phyloP scores from a whole-genome alignment of 64 coral and sea anemone species.

The Cladopsammia gracilis region DNA sequence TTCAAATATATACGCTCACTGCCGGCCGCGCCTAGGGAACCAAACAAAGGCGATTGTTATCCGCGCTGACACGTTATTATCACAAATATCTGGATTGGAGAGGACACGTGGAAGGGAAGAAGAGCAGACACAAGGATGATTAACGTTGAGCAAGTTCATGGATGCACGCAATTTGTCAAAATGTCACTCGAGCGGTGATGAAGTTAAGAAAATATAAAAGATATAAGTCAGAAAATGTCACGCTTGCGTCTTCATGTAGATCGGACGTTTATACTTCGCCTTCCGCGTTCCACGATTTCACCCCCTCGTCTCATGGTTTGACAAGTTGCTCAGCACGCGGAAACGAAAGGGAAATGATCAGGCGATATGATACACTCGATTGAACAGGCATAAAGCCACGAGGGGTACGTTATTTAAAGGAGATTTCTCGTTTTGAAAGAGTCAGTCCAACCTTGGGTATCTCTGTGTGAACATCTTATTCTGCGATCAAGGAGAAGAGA shows the following conservation, averaged over 20 bases:
- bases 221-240: neutral
- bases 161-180: no score
- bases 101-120: neutral
- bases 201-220: neutral
- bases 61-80: neutral
- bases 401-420: neutral
- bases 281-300: slow-evolving; percentile 5
- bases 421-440: neutral
- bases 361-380: no score
- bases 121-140: neutral
- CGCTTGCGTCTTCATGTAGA: neutral
- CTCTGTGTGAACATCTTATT: neutral
- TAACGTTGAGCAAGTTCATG: no score
- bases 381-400: neutral
- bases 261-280: neutral
- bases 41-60: neutral
- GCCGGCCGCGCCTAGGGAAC: neutral
- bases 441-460: neutral
- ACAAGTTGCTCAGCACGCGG: neutral
- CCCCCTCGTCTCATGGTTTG: neutral
- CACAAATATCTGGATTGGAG: neutral
- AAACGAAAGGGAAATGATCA: slow-evolving; percentile 22
- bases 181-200: neutral
- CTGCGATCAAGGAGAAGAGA: neutral
- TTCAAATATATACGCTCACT: neutral